phyloP scores from a whole-genome alignment of 2,113 vertebrate species.

The Aptenodytes patagonicus region DNA sequence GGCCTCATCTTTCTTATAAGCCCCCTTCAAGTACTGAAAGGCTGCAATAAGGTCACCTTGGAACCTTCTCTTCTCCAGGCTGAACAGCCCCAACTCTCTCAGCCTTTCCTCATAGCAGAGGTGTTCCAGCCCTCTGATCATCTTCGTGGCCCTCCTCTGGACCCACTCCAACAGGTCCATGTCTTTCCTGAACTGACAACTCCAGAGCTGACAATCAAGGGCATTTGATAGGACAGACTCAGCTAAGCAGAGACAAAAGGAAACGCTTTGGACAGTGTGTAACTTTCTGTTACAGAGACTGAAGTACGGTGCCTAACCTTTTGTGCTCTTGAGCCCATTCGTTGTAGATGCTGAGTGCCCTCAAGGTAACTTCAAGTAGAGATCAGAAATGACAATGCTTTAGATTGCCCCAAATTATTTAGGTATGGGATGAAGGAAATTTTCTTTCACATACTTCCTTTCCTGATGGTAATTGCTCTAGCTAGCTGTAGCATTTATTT shows the following conservation, averaged over 20 bases:
- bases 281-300: not conserved
- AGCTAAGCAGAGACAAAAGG: not conserved
- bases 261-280: not conserved
- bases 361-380: not conserved
- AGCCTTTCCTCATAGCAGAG: not conserved
- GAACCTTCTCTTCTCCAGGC: not conserved
- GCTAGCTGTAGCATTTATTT: not conserved
- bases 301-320: not conserved
- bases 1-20: not conserved
- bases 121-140: not conserved
- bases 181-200: not conserved
- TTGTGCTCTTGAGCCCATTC: not conserved
- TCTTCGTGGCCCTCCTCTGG: not conserved
- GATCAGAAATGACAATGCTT: not conserved
- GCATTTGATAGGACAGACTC: not conserved
- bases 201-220: not conserved
- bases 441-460: not conserved
- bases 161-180: rapidly evolving
- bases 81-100: not conserved
- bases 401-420: not conserved
- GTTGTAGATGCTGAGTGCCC: not conserved
- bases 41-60: not conserved
- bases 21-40: not conserved
- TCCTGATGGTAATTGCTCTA: not conserved
- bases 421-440: not conserved